Evolutionary conservation across 2,113 vertebrate species (phyloP).

Genomic region (Boleophthalmus pectinirostris): DNA sequence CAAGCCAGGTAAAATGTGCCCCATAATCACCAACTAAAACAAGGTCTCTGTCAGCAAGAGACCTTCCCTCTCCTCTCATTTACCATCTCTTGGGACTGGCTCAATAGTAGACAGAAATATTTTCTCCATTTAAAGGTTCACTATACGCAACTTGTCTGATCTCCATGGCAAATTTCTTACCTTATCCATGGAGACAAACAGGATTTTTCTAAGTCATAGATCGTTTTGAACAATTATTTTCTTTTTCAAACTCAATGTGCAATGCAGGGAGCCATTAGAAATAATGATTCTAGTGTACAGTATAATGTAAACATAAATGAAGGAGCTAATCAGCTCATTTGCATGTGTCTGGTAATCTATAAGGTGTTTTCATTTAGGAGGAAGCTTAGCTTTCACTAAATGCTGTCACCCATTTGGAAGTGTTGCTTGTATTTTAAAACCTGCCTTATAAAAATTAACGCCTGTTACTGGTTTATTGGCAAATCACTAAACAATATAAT

Average conservation of each 20-base stretch:
- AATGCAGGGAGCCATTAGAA: constrained; percentile 22
- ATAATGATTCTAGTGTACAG: constrained; percentile 51
- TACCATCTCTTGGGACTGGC: too few species aligned
- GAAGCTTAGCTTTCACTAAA: constrained; percentile 45
- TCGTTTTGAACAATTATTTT: background rate
- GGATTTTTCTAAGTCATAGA: too few species aligned
- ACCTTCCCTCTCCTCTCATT: background rate
- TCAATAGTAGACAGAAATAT: background rate
- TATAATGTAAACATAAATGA: constrained; percentile 56
- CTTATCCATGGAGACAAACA: too few species aligned
- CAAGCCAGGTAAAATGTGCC: background rate
- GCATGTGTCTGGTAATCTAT: constrained; percentile 69
- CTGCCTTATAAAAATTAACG: constrained; percentile 4
- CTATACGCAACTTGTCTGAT: too few species aligned
- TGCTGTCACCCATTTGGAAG: background rate
- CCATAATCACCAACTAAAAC: background rate
- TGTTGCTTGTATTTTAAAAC: background rate
- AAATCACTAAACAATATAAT: constrained; percentile 47
- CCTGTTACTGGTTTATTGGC: constrained; percentile 8
- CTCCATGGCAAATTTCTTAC: too few species aligned
- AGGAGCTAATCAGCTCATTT: constrained; percentile 65
- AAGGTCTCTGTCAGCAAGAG: background rate
- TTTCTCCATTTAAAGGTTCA: background rate
- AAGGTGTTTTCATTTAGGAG: constrained; percentile 60
- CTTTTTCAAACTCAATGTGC: background rate